Conservation (phyloP, 2,113 vertebrate genomes). For the Mormyrus lacerda region DNA sequence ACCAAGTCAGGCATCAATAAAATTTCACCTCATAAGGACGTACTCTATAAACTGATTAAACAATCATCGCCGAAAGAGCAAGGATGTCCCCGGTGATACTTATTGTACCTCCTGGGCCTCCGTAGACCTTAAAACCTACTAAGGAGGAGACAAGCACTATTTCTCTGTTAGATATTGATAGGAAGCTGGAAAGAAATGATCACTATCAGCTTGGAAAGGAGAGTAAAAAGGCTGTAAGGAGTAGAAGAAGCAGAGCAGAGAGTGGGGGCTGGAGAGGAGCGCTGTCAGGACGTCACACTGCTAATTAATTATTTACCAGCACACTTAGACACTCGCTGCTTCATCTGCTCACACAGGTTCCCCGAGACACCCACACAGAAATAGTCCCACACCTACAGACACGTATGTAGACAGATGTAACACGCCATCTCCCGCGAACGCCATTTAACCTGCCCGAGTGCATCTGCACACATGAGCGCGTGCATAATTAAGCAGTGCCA, state of each 20-base stretch:
- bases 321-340: neutral
- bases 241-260: neutral
- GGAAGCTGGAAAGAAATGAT: neutral
- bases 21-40: neutral
- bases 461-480: neutral
- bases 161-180: neutral
- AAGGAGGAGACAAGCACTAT: neutral
- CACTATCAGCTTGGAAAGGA: neutral
- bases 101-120: neutral
- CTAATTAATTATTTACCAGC: neutral
- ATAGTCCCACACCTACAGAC: neutral
- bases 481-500: neutral
- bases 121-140: neutral
- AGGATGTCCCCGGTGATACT: neutral
- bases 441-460: neutral
- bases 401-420: neutral
- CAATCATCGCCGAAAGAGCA: neutral
- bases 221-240: neutral
- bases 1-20: neutral
- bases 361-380: neutral
- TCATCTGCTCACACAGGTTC: neutral
- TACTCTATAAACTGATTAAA: neutral
- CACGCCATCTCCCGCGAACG: neutral
- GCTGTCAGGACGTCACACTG: constrained; percentile 27
- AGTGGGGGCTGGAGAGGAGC: neutral